Evolutionary conservation across 2,113 vertebrate genomes (phyloP).

Genomic region (Pangasianodon hypophthalmus): DNA sequence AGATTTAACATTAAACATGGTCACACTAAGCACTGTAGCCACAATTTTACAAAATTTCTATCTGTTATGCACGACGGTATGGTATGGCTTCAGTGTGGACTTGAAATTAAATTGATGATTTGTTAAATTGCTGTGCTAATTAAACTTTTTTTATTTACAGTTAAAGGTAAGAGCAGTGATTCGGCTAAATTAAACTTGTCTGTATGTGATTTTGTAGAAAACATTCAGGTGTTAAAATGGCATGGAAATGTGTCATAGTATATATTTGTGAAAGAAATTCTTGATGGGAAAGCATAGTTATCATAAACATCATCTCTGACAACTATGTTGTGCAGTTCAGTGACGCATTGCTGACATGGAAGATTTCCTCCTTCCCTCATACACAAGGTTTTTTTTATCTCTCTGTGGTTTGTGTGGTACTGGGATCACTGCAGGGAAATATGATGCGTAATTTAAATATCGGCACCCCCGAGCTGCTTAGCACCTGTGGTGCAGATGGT

Average conservation of each 20-base stretch:
- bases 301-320: not conserved
- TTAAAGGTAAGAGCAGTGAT: not conserved
- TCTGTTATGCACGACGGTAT: not conserved
- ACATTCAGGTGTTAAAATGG: not conserved
- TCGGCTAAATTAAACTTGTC: not conserved
- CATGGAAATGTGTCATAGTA: not conserved
- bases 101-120: not conserved
- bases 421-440: slow-evolving; percentile 34
- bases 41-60: not conserved
- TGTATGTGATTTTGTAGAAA: not conserved
- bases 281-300: not conserved
- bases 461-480: not conserved
- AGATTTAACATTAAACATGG: not conserved
- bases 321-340: not conserved
- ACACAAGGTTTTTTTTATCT: not conserved
- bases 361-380: not conserved
- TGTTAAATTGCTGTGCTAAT: not conserved
- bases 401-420: not conserved
- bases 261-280: not conserved
- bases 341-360: not conserved
- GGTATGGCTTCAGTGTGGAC: not conserved
- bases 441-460: not conserved
- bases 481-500: slow-evolving; percentile 65
- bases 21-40: not conserved
- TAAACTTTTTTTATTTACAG: not conserved